phyloP scores from a whole-genome alignment of 1,140 invertebrate species.

The Grapholita molesta region DNA sequence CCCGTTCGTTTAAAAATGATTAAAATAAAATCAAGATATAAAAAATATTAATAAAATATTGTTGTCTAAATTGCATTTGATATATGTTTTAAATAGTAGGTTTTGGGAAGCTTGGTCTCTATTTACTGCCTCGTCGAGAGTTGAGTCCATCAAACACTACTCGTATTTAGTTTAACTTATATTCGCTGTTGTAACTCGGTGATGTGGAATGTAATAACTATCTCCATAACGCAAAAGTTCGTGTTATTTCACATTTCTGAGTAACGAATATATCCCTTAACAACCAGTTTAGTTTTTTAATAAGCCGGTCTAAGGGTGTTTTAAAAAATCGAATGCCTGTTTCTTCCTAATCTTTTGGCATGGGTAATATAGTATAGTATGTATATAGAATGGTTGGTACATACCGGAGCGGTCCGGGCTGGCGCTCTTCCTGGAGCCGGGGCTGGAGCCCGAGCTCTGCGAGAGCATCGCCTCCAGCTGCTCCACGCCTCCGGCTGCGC shows the following conservation, averaged over 20 bases:
- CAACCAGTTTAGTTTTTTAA: too few species aligned
- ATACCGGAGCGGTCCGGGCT: constrained; percentile 55
- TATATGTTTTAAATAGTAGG: neutral
- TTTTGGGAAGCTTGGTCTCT: neutral
- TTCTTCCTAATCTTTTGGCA: too few species aligned
- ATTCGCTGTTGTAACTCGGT: neutral
- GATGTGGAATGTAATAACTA: neutral
- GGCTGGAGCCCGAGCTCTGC: constrained; percentile 46
- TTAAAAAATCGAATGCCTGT: too few species aligned
- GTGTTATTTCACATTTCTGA: too few species aligned
- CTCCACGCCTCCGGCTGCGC: constrained; percentile 50
- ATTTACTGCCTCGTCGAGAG: neutral
- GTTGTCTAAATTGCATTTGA: too few species aligned
- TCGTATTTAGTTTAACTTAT: neutral
- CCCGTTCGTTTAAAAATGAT: too few species aligned
- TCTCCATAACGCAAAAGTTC: too few species aligned
- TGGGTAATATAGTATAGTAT: too few species aligned
- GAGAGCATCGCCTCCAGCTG: constrained; percentile 46
- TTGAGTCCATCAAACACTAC: neutral
- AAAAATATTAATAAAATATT: too few species aligned
- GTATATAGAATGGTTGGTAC: neutral
- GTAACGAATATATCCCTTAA: too few species aligned
- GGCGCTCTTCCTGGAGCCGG: constrained; percentile 44
- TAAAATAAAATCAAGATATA: too few species aligned
- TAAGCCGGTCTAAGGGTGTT: too few species aligned